These are phyloP conservation scores for Phodopus roborovskii DNA, from an alignment of 2,113 vertebrate genomes.

Conservation along the genomic window DNA sequence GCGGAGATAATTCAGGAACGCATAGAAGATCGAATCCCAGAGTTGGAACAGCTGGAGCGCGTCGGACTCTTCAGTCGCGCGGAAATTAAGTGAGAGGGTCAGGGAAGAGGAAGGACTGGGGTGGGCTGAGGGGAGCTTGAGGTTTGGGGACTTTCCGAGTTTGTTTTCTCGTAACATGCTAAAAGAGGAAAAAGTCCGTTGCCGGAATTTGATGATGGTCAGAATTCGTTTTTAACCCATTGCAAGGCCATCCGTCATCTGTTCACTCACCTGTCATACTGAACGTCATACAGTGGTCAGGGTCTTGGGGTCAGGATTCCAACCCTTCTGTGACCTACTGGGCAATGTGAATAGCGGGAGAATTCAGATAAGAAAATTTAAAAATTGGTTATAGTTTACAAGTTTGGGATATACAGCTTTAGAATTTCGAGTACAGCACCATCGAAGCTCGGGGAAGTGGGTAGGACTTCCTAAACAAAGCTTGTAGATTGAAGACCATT, in stretches of 20 bases:
- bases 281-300: not conserved
- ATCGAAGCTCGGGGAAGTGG: not conserved
- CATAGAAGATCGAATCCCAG: constrained; percentile 93
- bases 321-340: not conserved
- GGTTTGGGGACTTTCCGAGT: not conserved
- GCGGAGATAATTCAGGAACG: constrained; percentile 94
- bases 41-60: constrained; percentile 95
- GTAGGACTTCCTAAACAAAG: not conserved
- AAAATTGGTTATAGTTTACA: not conserved
- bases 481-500: not conserved
- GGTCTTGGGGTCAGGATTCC: not conserved
- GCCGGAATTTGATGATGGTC: not conserved
- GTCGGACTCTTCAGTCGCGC: constrained; percentile 92
- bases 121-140: not conserved
- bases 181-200: not conserved
- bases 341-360: not conserved
- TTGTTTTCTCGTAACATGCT: not conserved
- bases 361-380: not conserved
- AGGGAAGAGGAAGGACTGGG: not conserved
- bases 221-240: not conserved
- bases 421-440: not conserved
- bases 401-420: not conserved
- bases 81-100: constrained; percentile 91
- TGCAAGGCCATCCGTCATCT: not conserved
- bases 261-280: not conserved